Conservation (phyloP, 2,113 vertebrate genomes). For the Notiomystis cincta region DNA sequence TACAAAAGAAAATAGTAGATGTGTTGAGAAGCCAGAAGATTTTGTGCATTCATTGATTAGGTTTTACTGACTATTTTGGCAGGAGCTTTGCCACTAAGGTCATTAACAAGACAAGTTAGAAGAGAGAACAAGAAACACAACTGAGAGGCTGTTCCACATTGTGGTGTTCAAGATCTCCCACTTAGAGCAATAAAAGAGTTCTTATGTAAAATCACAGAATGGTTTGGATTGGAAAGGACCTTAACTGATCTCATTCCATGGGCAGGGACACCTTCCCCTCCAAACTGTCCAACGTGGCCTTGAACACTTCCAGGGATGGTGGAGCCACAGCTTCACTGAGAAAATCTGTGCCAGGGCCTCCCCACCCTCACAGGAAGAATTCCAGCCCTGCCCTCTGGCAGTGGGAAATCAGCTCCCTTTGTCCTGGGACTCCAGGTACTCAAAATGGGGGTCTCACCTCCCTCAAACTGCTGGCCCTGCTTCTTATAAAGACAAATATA, state of each 20-base stretch:
- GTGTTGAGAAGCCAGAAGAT: background rate
- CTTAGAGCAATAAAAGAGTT: background rate
- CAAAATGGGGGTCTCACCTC: background rate
- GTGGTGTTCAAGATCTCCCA: background rate
- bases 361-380: fast-evolving
- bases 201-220: fast-evolving
- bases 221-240: background rate
- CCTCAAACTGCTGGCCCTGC: fast-evolving
- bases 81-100: background rate
- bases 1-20: background rate
- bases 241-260: background rate
- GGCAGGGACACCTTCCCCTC: background rate
- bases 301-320: background rate
- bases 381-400: background rate
- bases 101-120: background rate
- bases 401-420: background rate
- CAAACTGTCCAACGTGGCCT: background rate
- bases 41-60: background rate
- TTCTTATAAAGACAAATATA: background rate
- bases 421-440: background rate
- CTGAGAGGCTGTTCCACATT: fast-evolving
- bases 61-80: background rate
- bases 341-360: background rate
- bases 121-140: background rate
- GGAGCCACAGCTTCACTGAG: background rate